These are phyloP conservation scores for Bos indicus DNA, from an alignment of 2,113 vertebrate species.

Conservation along the genomic window DNA sequence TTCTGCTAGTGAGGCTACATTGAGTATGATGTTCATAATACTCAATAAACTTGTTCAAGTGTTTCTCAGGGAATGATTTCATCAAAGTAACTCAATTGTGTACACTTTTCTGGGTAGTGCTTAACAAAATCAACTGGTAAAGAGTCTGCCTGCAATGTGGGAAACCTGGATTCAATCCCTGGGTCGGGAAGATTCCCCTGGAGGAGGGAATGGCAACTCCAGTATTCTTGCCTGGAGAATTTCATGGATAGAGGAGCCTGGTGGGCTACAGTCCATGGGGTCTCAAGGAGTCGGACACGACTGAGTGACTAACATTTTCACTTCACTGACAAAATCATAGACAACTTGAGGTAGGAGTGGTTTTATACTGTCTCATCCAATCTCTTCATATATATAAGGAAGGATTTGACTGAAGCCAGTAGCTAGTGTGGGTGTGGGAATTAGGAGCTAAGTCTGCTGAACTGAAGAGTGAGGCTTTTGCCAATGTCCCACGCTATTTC, in stretches of 20 bases:
- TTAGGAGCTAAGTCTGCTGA: background rate
- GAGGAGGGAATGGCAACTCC: background rate
- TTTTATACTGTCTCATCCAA: background rate
- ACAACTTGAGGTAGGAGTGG: background rate
- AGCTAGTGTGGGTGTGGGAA: background rate
- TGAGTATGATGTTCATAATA: background rate
- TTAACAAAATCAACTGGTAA: background rate
- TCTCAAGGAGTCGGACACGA: background rate
- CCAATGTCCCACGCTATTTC: background rate
- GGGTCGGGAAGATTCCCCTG: background rate
- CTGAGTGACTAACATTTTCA: background rate
- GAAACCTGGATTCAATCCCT: background rate
- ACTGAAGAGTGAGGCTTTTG: background rate
- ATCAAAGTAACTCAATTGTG: background rate
- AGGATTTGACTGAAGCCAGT: background rate
- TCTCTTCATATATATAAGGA: background rate
- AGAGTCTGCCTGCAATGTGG: background rate
- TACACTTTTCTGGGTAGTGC: background rate
- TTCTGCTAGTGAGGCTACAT: background rate
- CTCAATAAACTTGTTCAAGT: slow-evolving; percentile 9
- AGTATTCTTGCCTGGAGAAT: background rate
- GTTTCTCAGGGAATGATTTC: slow-evolving; percentile 22
- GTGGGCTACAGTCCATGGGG: background rate
- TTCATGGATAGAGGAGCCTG: background rate
- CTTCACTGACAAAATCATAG: background rate